These are phyloP conservation scores for Pituophis catenifer DNA, from an alignment of 2,113 vertebrate genomes.

Conservation along the genomic window DNA sequence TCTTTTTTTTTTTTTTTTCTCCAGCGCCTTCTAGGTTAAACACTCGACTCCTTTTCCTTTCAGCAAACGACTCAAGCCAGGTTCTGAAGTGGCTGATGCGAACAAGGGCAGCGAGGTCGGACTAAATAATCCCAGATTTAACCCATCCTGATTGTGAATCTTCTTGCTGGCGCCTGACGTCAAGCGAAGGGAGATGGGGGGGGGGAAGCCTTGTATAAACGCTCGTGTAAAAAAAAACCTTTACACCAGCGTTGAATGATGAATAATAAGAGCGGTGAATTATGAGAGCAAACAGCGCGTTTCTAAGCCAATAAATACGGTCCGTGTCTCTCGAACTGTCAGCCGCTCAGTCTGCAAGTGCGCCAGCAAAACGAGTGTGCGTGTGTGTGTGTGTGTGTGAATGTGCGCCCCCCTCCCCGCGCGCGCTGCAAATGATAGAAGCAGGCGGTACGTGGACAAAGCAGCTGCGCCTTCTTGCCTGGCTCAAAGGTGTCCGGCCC, in stretches of 20 bases:
- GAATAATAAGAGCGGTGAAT: neutral
- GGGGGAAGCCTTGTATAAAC: too few species aligned
- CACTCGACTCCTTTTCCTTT: neutral
- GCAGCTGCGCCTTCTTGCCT: neutral
- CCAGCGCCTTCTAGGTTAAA: neutral
- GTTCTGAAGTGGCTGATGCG: neutral
- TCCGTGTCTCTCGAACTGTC: neutral
- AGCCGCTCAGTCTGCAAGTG: neutral
- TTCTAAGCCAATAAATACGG: conserved; percentile 8
- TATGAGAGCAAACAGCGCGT: neutral
- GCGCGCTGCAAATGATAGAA: neutral
- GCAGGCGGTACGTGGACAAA: neutral
- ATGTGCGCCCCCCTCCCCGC: fast-evolving
- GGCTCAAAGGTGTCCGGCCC: neutral
- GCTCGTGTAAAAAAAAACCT: neutral
- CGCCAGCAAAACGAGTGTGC: neutral
- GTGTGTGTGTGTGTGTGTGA: too few species aligned
- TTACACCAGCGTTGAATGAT: neutral
- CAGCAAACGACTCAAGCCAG: neutral
- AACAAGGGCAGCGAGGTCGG: neutral
- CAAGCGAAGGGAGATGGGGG: too few species aligned
- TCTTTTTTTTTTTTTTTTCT: too few species aligned
- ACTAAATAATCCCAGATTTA: neutral
- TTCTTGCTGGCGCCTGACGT: too few species aligned
- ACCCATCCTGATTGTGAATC: too few species aligned